Evolutionary conservation across 2,888 invertebrate species (phyloP).

Genomic region (Itoplectis maculator): DNA sequence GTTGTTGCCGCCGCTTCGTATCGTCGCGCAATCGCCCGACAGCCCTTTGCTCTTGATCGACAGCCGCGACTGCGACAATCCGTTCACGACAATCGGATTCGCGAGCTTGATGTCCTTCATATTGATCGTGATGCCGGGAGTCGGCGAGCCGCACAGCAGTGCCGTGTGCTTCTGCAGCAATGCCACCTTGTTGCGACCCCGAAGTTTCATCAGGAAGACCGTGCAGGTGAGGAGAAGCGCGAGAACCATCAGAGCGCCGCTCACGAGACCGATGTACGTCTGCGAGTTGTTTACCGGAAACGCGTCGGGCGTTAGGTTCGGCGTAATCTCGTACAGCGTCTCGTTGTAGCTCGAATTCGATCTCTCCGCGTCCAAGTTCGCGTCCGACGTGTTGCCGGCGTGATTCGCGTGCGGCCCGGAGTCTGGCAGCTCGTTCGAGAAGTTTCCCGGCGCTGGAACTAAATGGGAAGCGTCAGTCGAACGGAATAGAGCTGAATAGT

Average conservation of each 20-base stretch:
- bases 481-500: not conserved
- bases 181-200: conserved; percentile 88
- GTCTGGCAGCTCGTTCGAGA: conserved; percentile 71
- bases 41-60: conserved; percentile 84
- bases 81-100: conserved; percentile 86
- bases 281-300: conserved; percentile 87
- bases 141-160: conserved; percentile 86
- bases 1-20: conserved; percentile 85
- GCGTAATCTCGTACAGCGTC: conserved; percentile 75
- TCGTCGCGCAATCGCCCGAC: conserved; percentile 78
- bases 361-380: conserved; percentile 60
- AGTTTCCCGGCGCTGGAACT: conserved; percentile 71
- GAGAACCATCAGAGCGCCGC: conserved; percentile 89
- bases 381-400: conserved; percentile 69
- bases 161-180: conserved; percentile 88
- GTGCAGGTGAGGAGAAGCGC: conserved; percentile 88
- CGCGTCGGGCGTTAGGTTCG: conserved; percentile 85
- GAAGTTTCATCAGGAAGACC: conserved; percentile 88
- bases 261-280: conserved; percentile 86
- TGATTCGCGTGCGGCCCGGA: conserved; percentile 66
- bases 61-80: conserved; percentile 85
- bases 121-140: conserved; percentile 86
- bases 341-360: conserved; percentile 73
- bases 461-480: not conserved
- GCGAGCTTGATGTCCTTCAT: conserved; percentile 87